Conservation (phyloP, 37 sponge, comb jelly and placozoan species). For the Aplysina aerophoba region DNA sequence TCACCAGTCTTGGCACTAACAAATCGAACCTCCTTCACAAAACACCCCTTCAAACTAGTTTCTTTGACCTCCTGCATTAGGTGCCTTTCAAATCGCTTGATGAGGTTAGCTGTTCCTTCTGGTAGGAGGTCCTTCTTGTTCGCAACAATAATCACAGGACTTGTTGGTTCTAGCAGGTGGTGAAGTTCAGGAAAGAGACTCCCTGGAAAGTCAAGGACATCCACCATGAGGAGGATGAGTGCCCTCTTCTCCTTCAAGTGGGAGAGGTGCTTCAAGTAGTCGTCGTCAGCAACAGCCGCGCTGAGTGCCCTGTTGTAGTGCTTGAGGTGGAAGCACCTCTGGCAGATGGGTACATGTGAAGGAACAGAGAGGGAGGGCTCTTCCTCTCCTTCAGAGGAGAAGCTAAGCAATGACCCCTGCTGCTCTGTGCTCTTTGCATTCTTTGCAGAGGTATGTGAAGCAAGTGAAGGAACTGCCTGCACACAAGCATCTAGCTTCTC, state of each 20-base stretch:
- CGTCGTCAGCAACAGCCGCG: constrained; percentile 57
- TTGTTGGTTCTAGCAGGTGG: constrained; percentile 36
- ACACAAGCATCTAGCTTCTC: not conserved
- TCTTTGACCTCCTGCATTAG: constrained; percentile 30
- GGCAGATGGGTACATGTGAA: constrained; percentile 47
- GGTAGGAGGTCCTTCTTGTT: constrained; percentile 85
- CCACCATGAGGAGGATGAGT: constrained; percentile 76
- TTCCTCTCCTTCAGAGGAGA: too few relatives aligned
- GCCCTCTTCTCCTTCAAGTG: constrained; percentile 60
- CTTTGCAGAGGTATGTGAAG: not conserved
- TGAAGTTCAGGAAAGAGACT: constrained; percentile 71
- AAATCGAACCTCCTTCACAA: constrained; percentile 57
- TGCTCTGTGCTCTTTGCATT: too few relatives aligned
- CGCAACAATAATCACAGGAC: constrained; percentile 67
- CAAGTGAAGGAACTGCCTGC: not conserved
- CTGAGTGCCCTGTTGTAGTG: constrained; percentile 79
- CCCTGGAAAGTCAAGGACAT: constrained; percentile 80
- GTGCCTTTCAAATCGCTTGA: constrained; percentile 16
- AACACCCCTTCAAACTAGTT: constrained; percentile 43
- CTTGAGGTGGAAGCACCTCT: constrained; percentile 77
- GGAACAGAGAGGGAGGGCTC: too few relatives aligned
- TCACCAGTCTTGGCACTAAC: constrained; percentile 70
- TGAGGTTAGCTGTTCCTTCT: not conserved
- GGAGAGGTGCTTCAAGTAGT: constrained; percentile 54
- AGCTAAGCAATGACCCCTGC: too few relatives aligned